Evolutionary conservation across 2,113 vertebrate species (phyloP).

Genomic region (Eolophus roseicapilla): DNA sequence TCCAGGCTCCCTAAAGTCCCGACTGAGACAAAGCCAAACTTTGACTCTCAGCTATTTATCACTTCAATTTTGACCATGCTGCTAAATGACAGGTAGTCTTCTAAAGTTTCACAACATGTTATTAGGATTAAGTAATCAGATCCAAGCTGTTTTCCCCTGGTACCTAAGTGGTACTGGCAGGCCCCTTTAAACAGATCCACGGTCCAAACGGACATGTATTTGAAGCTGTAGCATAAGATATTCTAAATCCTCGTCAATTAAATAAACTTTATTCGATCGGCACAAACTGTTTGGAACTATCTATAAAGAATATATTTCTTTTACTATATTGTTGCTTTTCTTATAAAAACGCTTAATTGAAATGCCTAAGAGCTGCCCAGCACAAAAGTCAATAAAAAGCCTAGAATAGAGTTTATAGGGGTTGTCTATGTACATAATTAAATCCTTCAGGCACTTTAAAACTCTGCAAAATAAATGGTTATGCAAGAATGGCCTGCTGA

Average conservation of each 20-base stretch:
- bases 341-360: slow-evolving; percentile 98
- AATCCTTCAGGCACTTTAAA: slow-evolving; percentile 95
- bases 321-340: slow-evolving; percentile 91
- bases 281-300: slow-evolving; percentile 83
- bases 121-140: slow-evolving; percentile 82
- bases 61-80: slow-evolving; percentile 38
- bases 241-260: slow-evolving; percentile 74
- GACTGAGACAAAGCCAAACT: slow-evolving; percentile 32
- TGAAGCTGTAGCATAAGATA: slow-evolving; percentile 74
- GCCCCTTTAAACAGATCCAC: slow-evolving; percentile 39
- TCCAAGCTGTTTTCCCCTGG: slow-evolving; percentile 62
- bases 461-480: slow-evolving; percentile 91
- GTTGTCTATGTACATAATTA: slow-evolving; percentile 99
- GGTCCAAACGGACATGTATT: slow-evolving; percentile 35
- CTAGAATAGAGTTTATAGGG: slow-evolving; percentile 98
- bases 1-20: not conserved
- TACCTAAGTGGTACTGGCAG: slow-evolving; percentile 55
- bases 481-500: slow-evolving; percentile 89
- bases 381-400: slow-evolving; percentile 96
- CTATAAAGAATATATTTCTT: slow-evolving; percentile 88
- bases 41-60: slow-evolving; percentile 47
- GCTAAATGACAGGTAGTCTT: slow-evolving; percentile 79
- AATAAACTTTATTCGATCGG: slow-evolving; percentile 81
- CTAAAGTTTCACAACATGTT: slow-evolving; percentile 83
- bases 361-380: slow-evolving; percentile 92